These are phyloP conservation scores for Brachyistius frenatus DNA, from an alignment of 2,113 vertebrate species.

Conservation along the genomic window DNA sequence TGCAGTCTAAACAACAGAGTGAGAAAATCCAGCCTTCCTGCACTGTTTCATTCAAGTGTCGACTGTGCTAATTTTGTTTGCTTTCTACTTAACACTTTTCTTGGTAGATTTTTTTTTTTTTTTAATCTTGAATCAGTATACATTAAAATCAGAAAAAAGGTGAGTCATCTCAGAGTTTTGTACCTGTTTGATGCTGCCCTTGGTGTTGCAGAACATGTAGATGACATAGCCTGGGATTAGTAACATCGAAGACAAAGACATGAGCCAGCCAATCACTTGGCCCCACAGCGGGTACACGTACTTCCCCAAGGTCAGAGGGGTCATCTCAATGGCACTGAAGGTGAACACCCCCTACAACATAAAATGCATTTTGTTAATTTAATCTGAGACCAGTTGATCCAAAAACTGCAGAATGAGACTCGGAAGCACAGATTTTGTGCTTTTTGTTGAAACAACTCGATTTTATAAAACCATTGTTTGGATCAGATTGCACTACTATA, in stretches of 20 bases:
- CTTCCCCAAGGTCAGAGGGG: constrained; percentile 89
- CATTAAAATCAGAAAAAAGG: neutral
- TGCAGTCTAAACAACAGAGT: neutral
- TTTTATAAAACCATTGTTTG: too few relatives aligned
- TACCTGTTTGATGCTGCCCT: constrained; percentile 83
- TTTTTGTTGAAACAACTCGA: too few relatives aligned
- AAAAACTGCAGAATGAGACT: neutral
- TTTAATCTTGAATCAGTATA: neutral
- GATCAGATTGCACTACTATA: too few relatives aligned
- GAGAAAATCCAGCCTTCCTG: neutral
- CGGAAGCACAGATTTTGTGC: too few relatives aligned
- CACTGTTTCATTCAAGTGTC: too few relatives aligned
- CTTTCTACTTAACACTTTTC: neutral
- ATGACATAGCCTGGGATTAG: constrained; percentile 90
- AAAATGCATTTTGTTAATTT: neutral
- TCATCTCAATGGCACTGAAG: constrained; percentile 93
- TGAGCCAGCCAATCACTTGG: constrained; percentile 90
- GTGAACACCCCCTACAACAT: constrained; percentile 86
- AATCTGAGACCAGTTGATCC: neutral
- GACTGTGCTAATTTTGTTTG: neutral
- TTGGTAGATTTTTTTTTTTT: neutral
- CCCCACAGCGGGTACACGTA: constrained; percentile 91
- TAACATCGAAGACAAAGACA: constrained; percentile 92
- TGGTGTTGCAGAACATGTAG: constrained; percentile 86
- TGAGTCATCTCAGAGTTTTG: neutral